Conservation (phyloP, 2,888 invertebrate species). For the Drosophila ustulata region DNA sequence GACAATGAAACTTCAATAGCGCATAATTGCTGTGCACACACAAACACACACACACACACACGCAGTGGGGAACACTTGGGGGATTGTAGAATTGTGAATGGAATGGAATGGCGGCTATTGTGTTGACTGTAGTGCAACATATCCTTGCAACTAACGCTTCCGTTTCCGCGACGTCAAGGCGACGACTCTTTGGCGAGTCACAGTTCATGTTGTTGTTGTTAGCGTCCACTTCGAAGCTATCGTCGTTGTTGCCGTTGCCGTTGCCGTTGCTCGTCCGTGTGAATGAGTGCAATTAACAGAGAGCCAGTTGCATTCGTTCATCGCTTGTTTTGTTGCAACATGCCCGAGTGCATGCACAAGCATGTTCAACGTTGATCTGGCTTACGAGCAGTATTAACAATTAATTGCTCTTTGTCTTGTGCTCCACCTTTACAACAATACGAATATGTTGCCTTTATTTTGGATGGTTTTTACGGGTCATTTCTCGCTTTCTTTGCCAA, state of each 20-base stretch:
- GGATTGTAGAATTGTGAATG: constrained; percentile 34
- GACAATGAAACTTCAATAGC: constrained; percentile 78
- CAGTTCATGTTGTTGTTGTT: constrained; percentile 28
- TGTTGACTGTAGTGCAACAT: constrained; percentile 65
- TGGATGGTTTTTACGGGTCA: neutral
- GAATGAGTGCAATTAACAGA: constrained; percentile 77
- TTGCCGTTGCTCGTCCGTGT: constrained; percentile 50
- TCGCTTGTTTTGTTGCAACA: constrained; percentile 42
- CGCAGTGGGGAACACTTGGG: neutral
- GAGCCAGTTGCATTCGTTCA: constrained; percentile 60
- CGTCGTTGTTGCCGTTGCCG: constrained; percentile 45
- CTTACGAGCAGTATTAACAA: constrained; percentile 63
- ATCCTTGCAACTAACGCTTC: constrained; percentile 81
- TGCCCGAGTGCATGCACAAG: constrained; percentile 4
- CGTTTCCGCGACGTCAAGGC: constrained; percentile 75
- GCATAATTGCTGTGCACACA: constrained; percentile 66
- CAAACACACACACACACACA: neutral
- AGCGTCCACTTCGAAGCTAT: constrained; percentile 60
- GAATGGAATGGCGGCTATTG: constrained; percentile 46
- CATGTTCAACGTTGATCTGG: constrained; percentile 43
- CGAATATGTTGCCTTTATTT: constrained; percentile 2
- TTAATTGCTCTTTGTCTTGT: constrained; percentile 64
- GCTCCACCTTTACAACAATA: constrained; percentile 3
- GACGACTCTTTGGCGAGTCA: constrained; percentile 42
- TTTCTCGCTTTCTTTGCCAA: constrained; percentile 2